Evolutionary conservation across 2,797 vertebrate genomes (phyloP), one percentile per base, ranked within the genome.

Genomic region (Chelmon rostratus): DNA sequence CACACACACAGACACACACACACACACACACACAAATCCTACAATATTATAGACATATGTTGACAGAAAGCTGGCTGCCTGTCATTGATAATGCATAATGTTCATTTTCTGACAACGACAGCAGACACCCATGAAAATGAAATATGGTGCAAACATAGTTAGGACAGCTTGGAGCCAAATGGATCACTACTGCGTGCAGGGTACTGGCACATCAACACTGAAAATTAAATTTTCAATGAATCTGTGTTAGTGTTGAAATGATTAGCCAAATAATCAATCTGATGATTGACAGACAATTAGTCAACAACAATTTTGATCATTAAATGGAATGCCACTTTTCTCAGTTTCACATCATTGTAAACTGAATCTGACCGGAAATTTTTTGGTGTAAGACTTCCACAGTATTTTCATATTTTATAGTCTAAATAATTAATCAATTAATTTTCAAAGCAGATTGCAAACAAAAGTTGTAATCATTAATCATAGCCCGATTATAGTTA

Each of bases 51-150:
- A 65, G 66, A 65, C 63, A 68, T 69, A 54, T 71, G 70, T 35
- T 77, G 28, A 75, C 65, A 65, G 40, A 72, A 71, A 57, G 31
- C 42, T 42, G 47, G 35, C 65, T 74, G 50, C 15, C 47, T 38
- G 25, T 78, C 66, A 75, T 79, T 81, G 75, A n/a, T n/a, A n/a
- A n/a, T n/a, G 53, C 53, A 33, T 59, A 66, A 65, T 73, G 46
- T 15, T 56, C 44, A 68, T 77, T 79, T 72, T 44, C 50, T 57
- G 79, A 67, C 19, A 81, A 44, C 21, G 1, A 53, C 28, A 12
- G 77, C 76, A 77, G 25, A 79, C 49, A 74, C 64, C 42, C 65
- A 80, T 71, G 38, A 77, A 64, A 57, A 88, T 67, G 13, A 75
- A 58, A 73, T 40, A 73, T 79, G 38, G n/a, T 23, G 4, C 3